phyloP scores from a whole-genome alignment of 2,113 vertebrate species.

The Chaenocephalus aceratus region DNA sequence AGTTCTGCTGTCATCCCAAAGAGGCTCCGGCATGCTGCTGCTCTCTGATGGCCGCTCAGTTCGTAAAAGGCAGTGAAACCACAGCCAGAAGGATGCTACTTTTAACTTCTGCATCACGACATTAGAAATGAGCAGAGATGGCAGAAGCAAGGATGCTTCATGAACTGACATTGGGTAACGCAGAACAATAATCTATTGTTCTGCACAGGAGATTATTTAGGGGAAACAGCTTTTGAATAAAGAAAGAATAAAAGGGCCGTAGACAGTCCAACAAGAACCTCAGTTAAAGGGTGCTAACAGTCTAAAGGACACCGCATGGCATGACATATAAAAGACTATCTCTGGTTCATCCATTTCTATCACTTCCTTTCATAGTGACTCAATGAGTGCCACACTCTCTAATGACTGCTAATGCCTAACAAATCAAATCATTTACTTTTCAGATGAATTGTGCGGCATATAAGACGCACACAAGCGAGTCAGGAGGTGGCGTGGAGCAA shows the following conservation, averaged over 20 bases:
- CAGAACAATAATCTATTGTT: neutral
- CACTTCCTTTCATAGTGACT: no score
- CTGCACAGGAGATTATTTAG: neutral
- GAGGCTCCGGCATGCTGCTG: slow-evolving; percentile 12
- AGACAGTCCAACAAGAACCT: neutral
- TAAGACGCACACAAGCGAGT: neutral
- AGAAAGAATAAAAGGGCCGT: neutral
- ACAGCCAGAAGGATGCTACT: slow-evolving; percentile 10
- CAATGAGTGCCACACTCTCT: neutral
- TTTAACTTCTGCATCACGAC: slow-evolving; percentile 12
- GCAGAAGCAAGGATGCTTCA: neutral
- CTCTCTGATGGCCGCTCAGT: slow-evolving; percentile 2
- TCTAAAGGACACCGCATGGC: neutral
- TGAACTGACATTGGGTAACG: neutral
- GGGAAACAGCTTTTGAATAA: neutral
- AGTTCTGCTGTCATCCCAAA: slow-evolving; percentile 36
- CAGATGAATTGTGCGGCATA: neutral
- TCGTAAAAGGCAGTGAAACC: slow-evolving; percentile 27
- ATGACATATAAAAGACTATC: neutral
- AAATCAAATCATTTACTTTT: neutral
- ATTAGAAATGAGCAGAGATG: slow-evolving; percentile 4
- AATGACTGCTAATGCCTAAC: neutral
- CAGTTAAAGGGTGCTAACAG: neutral
- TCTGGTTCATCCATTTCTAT: neutral
- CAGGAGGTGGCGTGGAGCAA: neutral